A percentile compares a stretch with the other conserved stretches of the same genome.
phyloP scores from a whole-genome alignment of 1,140 invertebrate species.

The Asbolus verrucosus region DNA sequence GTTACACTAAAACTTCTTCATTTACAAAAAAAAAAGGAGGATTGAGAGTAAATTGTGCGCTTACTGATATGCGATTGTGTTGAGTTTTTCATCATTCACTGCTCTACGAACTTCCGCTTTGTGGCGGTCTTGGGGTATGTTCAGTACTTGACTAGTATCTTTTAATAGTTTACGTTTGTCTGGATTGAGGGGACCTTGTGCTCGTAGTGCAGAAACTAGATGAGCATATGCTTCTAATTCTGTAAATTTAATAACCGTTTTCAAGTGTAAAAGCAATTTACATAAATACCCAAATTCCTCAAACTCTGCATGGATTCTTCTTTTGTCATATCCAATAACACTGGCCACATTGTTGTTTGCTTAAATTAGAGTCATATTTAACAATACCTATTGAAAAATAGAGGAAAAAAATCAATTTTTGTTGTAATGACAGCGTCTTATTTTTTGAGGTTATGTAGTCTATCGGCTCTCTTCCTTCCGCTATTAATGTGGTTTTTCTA shows the following conservation, averaged over 20 bases:
- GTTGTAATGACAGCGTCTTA: constrained; percentile 43
- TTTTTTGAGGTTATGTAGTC: constrained; percentile 44
- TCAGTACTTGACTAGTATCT: constrained; percentile 83
- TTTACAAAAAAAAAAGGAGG: background rate
- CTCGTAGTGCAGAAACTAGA: constrained; percentile 89
- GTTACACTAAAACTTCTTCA: constrained; percentile 73
- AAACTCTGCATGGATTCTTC: constrained; percentile 90
- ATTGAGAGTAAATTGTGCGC: constrained; percentile 51
- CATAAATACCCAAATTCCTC: constrained; percentile 80
- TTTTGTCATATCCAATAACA: constrained; percentile 79
- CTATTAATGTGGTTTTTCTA: background rate
- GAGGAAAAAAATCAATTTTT: constrained; percentile 40
- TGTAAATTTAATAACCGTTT: constrained; percentile 69
- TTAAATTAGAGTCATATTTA: constrained; percentile 35
- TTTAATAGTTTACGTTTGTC: constrained; percentile 87
- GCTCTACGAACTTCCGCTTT: constrained; percentile 90
- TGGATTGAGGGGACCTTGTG: constrained; percentile 87
- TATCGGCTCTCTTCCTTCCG: background rate
- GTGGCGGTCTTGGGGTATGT: constrained; percentile 90
- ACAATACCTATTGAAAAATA: constrained; percentile 34
- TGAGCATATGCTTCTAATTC: constrained; percentile 92
- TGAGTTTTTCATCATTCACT: constrained; percentile 90
- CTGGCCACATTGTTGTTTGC: constrained; percentile 74
- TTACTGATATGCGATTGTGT: constrained; percentile 90
- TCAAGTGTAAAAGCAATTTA: no score